Evolutionary conservation across 1,140 invertebrate species (phyloP).

Genomic region (Zaprionus vittiger): DNA sequence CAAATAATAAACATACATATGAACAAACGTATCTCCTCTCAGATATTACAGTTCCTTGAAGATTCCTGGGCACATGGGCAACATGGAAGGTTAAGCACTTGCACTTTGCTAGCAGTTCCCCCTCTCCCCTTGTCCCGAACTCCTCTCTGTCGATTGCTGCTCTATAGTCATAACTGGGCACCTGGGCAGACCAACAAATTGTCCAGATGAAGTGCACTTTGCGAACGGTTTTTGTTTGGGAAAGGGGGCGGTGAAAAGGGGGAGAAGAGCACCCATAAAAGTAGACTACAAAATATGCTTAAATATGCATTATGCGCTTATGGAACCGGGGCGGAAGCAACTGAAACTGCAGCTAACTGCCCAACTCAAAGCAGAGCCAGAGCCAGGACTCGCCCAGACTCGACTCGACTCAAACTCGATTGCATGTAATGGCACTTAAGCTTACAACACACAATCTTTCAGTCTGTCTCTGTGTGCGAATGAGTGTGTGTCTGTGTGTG

Average conservation of each 20-base stretch:
- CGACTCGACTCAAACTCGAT: constrained; percentile 64
- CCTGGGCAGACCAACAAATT: constrained; percentile 56
- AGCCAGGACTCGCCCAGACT: constrained; percentile 24
- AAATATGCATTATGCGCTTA: constrained; percentile 82
- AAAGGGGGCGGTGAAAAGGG: neutral
- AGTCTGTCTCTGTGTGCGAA: constrained; percentile 10
- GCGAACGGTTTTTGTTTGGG: constrained; percentile 5
- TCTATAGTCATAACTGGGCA: constrained; percentile 11
- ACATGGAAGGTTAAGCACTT: constrained; percentile 20
- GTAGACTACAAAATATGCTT: constrained; percentile 79
- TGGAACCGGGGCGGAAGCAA: constrained; percentile 41
- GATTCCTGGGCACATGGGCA: neutral
- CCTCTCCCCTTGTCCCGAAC: neutral
- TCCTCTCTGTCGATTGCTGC: neutral
- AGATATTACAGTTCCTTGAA: neutral
- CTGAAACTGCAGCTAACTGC: constrained; percentile 19
- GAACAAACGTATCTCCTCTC: neutral
- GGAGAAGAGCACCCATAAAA: constrained; percentile 54
- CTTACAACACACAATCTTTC: constrained; percentile 65
- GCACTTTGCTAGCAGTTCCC: constrained; percentile 11
- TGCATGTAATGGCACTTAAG: constrained; percentile 82
- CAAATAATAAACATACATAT: neutral
- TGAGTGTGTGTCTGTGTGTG: constrained; percentile 15
- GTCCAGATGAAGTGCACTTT: constrained; percentile 77
- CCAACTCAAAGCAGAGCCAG: constrained; percentile 22